These are phyloP conservation scores for Lytechinus variegatus DNA, from an alignment of 35 echinoderm and acorn worm species.

Conservation along the genomic window DNA sequence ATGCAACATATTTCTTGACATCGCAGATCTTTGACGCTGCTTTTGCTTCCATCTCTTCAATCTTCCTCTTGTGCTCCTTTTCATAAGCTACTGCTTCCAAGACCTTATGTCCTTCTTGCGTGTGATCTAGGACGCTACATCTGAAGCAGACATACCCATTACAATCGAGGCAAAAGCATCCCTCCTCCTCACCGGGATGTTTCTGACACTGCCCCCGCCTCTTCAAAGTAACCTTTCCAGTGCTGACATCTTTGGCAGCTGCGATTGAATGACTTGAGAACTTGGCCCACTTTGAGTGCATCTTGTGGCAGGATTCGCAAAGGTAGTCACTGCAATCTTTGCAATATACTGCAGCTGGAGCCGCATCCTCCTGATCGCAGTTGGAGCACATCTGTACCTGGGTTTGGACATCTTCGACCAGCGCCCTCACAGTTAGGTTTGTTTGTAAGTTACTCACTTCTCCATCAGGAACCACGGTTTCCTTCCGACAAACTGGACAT, in stretches of 20 bases:
- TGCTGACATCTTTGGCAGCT: not conserved
- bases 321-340: not conserved
- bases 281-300: constrained; percentile 14
- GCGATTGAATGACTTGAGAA: not conserved
- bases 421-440: not conserved
- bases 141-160: constrained; percentile 21
- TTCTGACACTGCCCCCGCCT: not conserved
- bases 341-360: not conserved
- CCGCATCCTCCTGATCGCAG: not conserved
- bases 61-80: not conserved
- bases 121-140: constrained; percentile 11
- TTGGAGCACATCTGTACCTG: not conserved
- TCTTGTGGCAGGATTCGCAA: not conserved
- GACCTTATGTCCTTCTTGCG: not conserved
- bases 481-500: constrained; percentile 14
- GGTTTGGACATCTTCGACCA: constrained; percentile 2
- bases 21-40: not conserved
- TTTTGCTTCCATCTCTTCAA: not conserved
- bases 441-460: not conserved
- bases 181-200: not conserved
- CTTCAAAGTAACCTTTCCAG: not conserved
- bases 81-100: not conserved
- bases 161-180: not conserved
- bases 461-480: not conserved
- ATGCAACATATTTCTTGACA: not conserved